Base-by-base conservation (phyloP, 2,797 vertebrate species). In the Brotula barbata region DNA sequence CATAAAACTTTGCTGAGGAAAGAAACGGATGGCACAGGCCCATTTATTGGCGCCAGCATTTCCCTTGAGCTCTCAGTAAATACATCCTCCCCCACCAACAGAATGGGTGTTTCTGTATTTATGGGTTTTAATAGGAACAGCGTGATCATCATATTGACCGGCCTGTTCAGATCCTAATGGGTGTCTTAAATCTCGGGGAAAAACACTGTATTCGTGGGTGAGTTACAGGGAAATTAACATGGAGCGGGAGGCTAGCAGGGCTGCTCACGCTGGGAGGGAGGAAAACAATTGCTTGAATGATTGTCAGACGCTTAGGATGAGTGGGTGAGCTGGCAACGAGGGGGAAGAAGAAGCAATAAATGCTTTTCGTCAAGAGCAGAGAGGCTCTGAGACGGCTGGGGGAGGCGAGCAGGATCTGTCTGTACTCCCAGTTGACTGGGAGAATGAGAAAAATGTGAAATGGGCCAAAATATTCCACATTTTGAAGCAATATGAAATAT, bases 181-280 rank as follows among this genome's bases (percentile, higher is more conserved):
- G 17, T 1, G 46, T 64, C 68, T 81, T 92, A 88, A 91, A 90
- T 90, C 87, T 80, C 44, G 25, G 21, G 37, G 71, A 86, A 82
- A 86, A 66, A 42, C 58, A 78, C 68, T 75, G 77, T 79, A 81
- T 89, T 84, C 70, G 64, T 63, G 60, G 72, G 68, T 85, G 87
- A 91, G 82, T 89, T 90, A 90, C 81, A 79, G 82, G 68, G 73
- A 88, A 89, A 91, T 90, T 86, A 89, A 83, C 85, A 78, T 61
- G 76, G 71, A 53, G 55, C 69, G 64, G 59, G 64, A 64, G 78
- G 64, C 70, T 31, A 41, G 58, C 53, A 15, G 58, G 28, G 64
- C 64, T 31, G 69, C 58, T 54, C 22, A 66, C 48, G 82, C 71
- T 47, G 28, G 64, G 64, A 64, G 68, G 61, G 73, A 75, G 68